Evolutionary conservation across 2,797 vertebrate genomes (phyloP).

Genomic region (Dallia pectoralis): DNA sequence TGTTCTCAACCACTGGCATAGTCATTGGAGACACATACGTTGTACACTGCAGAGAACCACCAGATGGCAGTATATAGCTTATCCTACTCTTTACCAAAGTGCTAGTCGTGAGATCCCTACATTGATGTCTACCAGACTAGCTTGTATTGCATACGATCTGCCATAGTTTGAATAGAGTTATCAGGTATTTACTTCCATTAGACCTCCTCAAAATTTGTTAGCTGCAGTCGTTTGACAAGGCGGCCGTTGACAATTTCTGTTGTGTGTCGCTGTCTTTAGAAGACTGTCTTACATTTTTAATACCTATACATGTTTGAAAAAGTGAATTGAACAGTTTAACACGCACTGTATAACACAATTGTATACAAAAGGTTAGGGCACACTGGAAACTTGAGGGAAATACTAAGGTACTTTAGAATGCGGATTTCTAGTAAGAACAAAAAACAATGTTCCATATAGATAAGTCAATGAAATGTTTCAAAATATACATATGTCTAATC

Average conservation of each 20-base stretch:
- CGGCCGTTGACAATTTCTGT: no score
- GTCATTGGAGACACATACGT: not conserved
- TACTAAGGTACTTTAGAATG: not conserved
- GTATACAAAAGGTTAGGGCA: no score
- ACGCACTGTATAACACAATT: not conserved
- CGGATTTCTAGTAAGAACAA: not conserved
- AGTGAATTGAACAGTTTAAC: no score
- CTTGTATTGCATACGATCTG: not conserved
- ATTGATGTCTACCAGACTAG: not conserved
- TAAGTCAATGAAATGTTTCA: not conserved
- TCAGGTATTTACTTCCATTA: not conserved
- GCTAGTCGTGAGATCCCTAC: not conserved
- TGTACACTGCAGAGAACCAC: constrained; percentile 63
- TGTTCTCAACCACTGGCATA: not conserved
- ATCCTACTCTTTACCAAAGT: not conserved
- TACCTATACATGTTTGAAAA: no score
- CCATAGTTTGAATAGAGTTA: not conserved
- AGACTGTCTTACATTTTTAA: no score
- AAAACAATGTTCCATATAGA: not conserved
- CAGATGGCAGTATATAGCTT: constrained; percentile 86
- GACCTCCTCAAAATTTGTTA: not conserved
- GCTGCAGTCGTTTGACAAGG: not conserved
- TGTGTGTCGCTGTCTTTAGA: no score
- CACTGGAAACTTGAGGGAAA: no score
- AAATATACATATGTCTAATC: not conserved